Evolutionary conservation across 2,797 vertebrate species (phyloP).

Genomic region (Nasua narica): DNA sequence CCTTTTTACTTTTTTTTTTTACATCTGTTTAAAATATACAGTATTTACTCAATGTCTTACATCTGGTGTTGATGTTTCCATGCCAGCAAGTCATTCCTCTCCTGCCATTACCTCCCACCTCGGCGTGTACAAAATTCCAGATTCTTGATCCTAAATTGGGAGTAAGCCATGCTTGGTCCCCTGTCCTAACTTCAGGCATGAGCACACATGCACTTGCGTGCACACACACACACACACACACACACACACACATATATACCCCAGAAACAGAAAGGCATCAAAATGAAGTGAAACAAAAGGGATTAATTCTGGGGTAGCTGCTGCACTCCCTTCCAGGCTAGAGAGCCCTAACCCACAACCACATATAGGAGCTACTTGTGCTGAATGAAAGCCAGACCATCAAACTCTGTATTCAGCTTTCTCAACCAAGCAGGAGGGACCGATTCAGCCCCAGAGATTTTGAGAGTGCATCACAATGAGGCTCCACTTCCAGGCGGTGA

Average conservation of each 20-base stretch:
- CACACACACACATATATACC: not conserved
- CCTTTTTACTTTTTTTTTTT: slow-evolving; percentile 55
- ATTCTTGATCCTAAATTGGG: slow-evolving; percentile 20
- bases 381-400: not conserved
- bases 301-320: not conserved
- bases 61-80: slow-evolving; percentile 70
- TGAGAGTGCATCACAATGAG: not conserved
- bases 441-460: not conserved
- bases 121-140: slow-evolving; percentile 17
- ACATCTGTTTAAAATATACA: slow-evolving; percentile 71
- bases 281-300: not conserved
- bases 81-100: slow-evolving; percentile 36
- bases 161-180: not conserved
- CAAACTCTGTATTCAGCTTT: not conserved
- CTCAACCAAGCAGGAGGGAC: not conserved
- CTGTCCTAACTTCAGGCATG: not conserved
- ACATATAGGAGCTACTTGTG: not conserved
- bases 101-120: slow-evolving; percentile 5
- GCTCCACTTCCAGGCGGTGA: slow-evolving; percentile 36
- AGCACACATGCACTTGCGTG: not conserved
- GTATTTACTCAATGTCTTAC: slow-evolving; percentile 60
- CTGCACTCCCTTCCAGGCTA: not conserved
- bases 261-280: not conserved
- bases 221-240: not conserved
- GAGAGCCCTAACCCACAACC: not conserved